Base-by-base conservation (phyloP, 2,797 vertebrate genomes). In the Poecilia velifera region DNA sequence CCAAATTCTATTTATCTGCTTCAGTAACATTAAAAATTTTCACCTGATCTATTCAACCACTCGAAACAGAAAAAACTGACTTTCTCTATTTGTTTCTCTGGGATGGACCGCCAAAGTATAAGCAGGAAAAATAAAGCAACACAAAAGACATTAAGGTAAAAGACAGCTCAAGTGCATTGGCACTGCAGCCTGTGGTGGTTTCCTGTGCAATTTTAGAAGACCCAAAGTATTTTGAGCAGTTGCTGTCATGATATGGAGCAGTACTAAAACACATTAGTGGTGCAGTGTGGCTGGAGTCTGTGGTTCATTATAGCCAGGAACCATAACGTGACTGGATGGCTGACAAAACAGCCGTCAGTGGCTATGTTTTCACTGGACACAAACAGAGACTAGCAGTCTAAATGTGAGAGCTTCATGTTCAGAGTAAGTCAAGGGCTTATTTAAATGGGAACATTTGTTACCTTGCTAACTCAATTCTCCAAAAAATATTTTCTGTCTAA, bases 301-400 rank as follows among this genome's bases (percentile, higher is more conserved):
- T 81, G 79, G 81, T 78, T 86, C 84, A 86, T 83, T 86, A 79
- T 64, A 82, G 82, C 39, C 68, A 82, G 87, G 77, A 84, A 78
- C 74, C 72, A 72, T 75, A 85, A 87, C 80, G 47, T 75, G 53
- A 83, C 45, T 79, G 73, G 76, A 85, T 3, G 46, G 46, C 36
- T 87, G 79, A 76, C 79, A 72, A 72, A 75, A 72, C 51, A 18
- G 66, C 64, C 5, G 25, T 59, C 55, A 81, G 36, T 70, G 80
- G 53, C 46, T 25, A 41, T 77, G 72, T 82, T 82, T 79, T 78
- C 36, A 57, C 6, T 59, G 3, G 41, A 76, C 57, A 45, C 45
- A 55, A 73, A 51, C 2, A 0, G 0, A 53, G n/a, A 82, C 68
- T 77, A 34, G 20, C 59, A 59, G 41, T 36, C 34, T 72, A 10